phyloP scores from a whole-genome alignment of 2,888 invertebrate genomes.

The Heterodera filipjevi region DNA sequence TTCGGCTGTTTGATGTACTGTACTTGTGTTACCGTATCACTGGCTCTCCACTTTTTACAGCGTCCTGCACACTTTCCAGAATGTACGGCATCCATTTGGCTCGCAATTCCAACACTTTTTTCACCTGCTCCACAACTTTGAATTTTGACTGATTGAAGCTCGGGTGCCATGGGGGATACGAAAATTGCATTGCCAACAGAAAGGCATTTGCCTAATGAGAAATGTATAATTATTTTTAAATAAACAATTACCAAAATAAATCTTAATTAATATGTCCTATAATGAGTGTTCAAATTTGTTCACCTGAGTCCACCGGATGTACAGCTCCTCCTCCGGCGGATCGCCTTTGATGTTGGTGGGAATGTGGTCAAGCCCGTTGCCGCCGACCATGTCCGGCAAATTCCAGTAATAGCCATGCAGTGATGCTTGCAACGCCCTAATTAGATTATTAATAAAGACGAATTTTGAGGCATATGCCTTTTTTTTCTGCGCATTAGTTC shows the following conservation, averaged over 20 bases:
- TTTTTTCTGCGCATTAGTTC: too few relatives aligned
- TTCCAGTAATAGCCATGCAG: constrained; percentile 82
- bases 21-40: constrained; percentile 31
- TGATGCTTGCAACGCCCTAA: constrained; percentile 43
- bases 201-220: constrained; percentile 77
- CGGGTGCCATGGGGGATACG: constrained; percentile 83
- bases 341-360: constrained; percentile 20
- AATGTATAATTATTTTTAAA: neutral
- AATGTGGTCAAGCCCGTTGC: constrained; percentile 70
- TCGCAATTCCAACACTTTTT: constrained; percentile 30
- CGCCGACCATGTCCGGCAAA: constrained; percentile 90
- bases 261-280: neutral
- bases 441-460: neutral
- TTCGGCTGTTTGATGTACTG: neutral
- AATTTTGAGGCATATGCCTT: too few relatives aligned
- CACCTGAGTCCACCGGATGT: constrained; percentile 75
- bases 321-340: constrained; percentile 80
- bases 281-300: neutral
- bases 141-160: neutral
- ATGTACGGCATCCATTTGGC: constrained; percentile 35
- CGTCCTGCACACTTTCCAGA: constrained; percentile 27
- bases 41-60: constrained; percentile 26
- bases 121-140: constrained; percentile 29
- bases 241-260: neutral
- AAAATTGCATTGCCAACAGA: constrained; percentile 87